Conservation (phyloP, 2,113 vertebrate species). For the Elanoides forficatus region DNA sequence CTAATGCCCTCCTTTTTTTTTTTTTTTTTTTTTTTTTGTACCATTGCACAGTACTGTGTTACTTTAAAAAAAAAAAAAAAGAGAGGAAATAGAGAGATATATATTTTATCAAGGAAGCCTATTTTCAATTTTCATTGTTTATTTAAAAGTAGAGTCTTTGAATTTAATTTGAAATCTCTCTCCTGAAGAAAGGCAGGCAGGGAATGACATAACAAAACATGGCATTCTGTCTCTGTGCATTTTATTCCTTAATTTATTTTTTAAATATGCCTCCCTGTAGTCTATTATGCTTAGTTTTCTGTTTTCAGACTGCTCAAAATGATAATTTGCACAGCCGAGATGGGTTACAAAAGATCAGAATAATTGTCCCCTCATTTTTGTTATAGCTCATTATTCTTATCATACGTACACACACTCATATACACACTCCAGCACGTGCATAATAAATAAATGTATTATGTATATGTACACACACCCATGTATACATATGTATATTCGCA, state of each 20-base stretch:
- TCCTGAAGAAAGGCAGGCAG: conserved; percentile 15
- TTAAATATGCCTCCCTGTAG: background rate
- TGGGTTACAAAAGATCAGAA: conserved; percentile 11
- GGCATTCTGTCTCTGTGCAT: conserved; percentile 14
- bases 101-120: background rate
- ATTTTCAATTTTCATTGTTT: background rate
- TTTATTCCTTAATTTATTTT: conserved; percentile 17
- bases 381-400: conserved; percentile 55
- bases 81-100: background rate
- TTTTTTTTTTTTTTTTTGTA: background rate
- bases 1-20: background rate
- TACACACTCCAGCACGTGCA: background rate
- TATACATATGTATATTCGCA: background rate
- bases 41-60: background rate
- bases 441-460: background rate
- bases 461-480: background rate
- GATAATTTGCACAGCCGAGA: background rate
- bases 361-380: conserved; percentile 7
- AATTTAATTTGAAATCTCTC: background rate
- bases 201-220: conserved; percentile 15
- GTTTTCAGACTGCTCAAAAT: background rate
- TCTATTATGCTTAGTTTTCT: background rate
- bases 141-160: background rate
- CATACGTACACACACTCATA: background rate
- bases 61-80: background rate